A percentile compares a stretch with the other conserved stretches of the same genome.
These are phyloP conservation scores for Cotesia glomerata DNA, from an alignment of 1,140 invertebrate genomes.

Conservation along the genomic window DNA sequence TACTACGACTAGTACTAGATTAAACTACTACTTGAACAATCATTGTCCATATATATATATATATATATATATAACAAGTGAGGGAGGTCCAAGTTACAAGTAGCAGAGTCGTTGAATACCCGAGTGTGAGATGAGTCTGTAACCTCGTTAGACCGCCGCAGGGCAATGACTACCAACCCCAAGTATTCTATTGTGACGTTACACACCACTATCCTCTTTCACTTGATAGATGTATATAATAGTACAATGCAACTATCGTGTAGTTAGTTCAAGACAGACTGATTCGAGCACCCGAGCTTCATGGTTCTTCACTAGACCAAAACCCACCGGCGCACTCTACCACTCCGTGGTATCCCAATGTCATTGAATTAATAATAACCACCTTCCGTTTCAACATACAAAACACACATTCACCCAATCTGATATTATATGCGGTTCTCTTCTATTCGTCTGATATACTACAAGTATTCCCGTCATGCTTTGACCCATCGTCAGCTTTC, in stretches of 20 bases:
- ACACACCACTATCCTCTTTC: too few species aligned
- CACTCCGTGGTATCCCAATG: constrained; percentile 37
- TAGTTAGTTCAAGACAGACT: not conserved
- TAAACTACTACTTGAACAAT: too few species aligned
- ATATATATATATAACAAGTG: too few species aligned
- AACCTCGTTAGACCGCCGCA: constrained; percentile 58
- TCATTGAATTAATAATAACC: constrained; percentile 53
- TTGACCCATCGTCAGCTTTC: not conserved
- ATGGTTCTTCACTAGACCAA: not conserved
- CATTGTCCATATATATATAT: too few species aligned
- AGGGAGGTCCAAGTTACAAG: too few species aligned
- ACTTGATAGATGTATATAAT: not conserved
- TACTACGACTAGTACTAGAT: too few species aligned
- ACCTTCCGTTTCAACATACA: constrained; percentile 29
- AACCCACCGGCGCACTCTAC: not conserved
- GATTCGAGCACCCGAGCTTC: not conserved
- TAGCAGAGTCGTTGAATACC: constrained; percentile 43
- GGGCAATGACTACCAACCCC: constrained; percentile 47
- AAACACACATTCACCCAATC: too few species aligned
- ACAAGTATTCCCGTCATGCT: not conserved
- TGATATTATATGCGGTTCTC: too few species aligned
- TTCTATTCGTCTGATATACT: not conserved
- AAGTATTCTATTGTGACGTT: constrained; percentile 5
- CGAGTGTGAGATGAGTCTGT: constrained; percentile 61
- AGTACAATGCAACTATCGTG: not conserved